phyloP scores from a whole-genome alignment of 2,113 vertebrate genomes.

The Leptosomus discolor region DNA sequence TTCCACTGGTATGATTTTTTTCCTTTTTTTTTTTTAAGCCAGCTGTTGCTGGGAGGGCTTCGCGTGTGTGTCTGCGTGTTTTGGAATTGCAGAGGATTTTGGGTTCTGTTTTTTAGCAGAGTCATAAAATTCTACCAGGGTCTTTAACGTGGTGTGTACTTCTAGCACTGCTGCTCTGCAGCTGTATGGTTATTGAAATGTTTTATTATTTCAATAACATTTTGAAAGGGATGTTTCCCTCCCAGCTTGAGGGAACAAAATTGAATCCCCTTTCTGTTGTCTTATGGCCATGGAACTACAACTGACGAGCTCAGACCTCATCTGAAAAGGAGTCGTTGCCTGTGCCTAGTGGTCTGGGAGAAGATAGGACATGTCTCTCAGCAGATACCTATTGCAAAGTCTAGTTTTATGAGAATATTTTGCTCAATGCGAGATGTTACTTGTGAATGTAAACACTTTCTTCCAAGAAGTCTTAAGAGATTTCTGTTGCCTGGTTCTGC shows the following conservation, averaged over 20 bases:
- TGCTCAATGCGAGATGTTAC: neutral
- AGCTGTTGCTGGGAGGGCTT: neutral
- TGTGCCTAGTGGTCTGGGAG: neutral
- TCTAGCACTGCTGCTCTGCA: constrained; percentile 41
- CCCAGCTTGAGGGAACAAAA: constrained; percentile 19
- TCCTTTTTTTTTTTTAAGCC: neutral
- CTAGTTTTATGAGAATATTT: neutral
- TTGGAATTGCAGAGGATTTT: constrained; percentile 11
- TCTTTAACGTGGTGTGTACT: constrained; percentile 24
- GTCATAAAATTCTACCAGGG: constrained; percentile 32
- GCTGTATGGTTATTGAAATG: constrained; percentile 62
- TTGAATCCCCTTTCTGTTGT: neutral
- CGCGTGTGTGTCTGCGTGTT: neutral
- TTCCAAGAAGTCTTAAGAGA: neutral
- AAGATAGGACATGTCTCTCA: neutral
- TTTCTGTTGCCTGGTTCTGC: neutral
- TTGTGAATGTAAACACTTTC: neutral
- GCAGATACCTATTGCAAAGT: neutral
- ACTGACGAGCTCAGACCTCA: neutral
- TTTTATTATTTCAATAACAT: constrained; percentile 60
- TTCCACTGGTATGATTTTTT: neutral
- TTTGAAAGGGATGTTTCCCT: constrained; percentile 50
- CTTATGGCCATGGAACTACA: neutral
- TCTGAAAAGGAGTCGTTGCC: neutral
- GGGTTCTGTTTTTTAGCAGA: constrained; percentile 32